phyloP scores from a whole-genome alignment of 2,888 invertebrate species.

The Rhingia rostrata region DNA sequence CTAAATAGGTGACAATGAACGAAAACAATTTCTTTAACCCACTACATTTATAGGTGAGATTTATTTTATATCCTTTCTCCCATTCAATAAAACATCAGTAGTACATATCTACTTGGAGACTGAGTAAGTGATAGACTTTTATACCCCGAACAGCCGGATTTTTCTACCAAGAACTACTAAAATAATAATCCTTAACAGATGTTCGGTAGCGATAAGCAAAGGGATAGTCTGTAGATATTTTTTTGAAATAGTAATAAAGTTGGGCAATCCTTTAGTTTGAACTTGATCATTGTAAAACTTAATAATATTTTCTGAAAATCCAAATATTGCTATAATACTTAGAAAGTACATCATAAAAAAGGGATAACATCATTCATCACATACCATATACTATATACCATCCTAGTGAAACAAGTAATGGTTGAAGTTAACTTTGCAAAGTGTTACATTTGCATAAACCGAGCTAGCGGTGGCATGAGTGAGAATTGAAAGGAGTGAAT shows the following conservation, averaged over 20 bases:
- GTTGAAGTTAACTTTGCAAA: constrained; percentile 55
- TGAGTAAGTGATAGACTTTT: too few relatives aligned
- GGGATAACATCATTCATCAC: constrained; percentile 19
- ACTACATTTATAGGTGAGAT: too few relatives aligned
- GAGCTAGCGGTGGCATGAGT: constrained; percentile 25
- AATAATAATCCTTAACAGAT: too few relatives aligned
- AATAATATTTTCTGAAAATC: constrained; percentile 58
- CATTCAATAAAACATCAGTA: background rate
- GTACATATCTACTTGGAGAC: too few relatives aligned
- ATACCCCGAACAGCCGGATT: too few relatives aligned
- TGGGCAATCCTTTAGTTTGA: background rate
- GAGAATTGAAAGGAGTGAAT: constrained; percentile 12
- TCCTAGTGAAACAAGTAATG: constrained; percentile 44
- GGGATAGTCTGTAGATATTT: too few relatives aligned
- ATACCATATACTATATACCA: background rate
- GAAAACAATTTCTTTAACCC: too few relatives aligned
- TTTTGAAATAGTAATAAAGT: too few relatives aligned
- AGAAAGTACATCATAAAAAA: constrained; percentile 61
- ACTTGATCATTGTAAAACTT: constrained; percentile 24
- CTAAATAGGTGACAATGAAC: too few relatives aligned
- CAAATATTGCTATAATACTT: constrained; percentile 65
- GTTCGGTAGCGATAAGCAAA: too few relatives aligned
- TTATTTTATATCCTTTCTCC: too few relatives aligned
- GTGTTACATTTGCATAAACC: constrained; percentile 65
- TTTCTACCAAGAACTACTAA: too few relatives aligned